A percentile compares a stretch with the other conserved stretches of the same genome.
Evolutionary conservation across 2,888 invertebrate genomes (phyloP).

Genomic region (Cabera pusaria): DNA sequence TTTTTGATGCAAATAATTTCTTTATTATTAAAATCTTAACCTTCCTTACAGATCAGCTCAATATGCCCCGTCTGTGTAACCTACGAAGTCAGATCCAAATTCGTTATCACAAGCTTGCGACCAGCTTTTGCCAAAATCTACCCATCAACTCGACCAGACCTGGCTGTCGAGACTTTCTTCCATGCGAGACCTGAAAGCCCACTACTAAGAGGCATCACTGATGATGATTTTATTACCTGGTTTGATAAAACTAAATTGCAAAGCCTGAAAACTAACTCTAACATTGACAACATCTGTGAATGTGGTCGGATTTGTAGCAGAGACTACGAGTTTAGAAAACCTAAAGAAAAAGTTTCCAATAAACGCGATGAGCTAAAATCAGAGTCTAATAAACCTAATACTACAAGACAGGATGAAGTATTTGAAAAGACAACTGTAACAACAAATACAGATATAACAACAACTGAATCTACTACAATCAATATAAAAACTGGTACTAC

Average conservation of each 20-base stretch:
- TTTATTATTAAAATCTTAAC: background rate
- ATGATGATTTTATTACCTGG: slow-evolving; percentile 87
- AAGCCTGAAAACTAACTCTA: slow-evolving; percentile 68
- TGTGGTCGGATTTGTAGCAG: slow-evolving; percentile 78
- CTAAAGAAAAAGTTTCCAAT: slow-evolving; percentile 25
- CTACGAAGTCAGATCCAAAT: slow-evolving; percentile 83
- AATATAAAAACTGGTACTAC: slow-evolving; percentile 23
- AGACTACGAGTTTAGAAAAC: slow-evolving; percentile 67
- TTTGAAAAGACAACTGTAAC: slow-evolving; percentile 16
- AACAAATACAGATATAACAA: slow-evolving; percentile 9
- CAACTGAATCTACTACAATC: slow-evolving; percentile 8
- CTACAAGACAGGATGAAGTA: background rate
- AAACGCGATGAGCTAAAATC: slow-evolving; percentile 17
- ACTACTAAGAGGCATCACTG: slow-evolving; percentile 84
- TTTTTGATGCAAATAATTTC: no score
- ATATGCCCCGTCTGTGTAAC: slow-evolving; percentile 85
- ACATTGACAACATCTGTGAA: slow-evolving; percentile 79
- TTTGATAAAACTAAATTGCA: slow-evolving; percentile 83
- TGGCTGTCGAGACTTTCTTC: slow-evolving; percentile 86
- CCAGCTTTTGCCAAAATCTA: slow-evolving; percentile 86
- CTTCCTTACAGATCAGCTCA: slow-evolving; percentile 74
- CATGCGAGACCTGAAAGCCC: slow-evolving; percentile 84
- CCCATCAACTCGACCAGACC: slow-evolving; percentile 84
- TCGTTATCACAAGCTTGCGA: slow-evolving; percentile 84
- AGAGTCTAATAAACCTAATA: slow-evolving; percentile 5